These are phyloP conservation scores for Sarcophaga caerulescens DNA, from an alignment of 2,888 invertebrate species.

Conservation along the genomic window DNA sequence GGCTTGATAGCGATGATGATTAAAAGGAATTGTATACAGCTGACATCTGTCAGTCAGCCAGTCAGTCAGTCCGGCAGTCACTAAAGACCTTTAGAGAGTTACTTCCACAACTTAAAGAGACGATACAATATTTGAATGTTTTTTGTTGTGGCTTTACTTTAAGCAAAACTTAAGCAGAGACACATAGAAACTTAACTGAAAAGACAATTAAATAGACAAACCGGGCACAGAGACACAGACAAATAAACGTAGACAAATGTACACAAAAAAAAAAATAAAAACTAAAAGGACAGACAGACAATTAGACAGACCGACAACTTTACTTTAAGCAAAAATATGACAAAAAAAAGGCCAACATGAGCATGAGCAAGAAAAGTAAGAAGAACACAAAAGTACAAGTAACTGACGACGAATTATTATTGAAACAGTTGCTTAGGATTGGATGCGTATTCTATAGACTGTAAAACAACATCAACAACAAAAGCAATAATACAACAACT, in stretches of 20 bases:
- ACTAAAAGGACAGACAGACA: not conserved
- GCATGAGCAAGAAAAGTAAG: not conserved
- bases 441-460: conserved; percentile 65
- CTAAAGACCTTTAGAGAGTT: no score
- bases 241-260: conserved; percentile 28
- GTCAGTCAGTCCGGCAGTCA: conserved; percentile 22
- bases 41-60: conserved; percentile 1
- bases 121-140: not conserved
- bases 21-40: conserved; percentile 19
- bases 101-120: not conserved
- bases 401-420: conserved; percentile 40
- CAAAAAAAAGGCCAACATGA: not conserved
- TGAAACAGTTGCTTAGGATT: conserved; percentile 63
- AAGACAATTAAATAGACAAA: conserved; percentile 57
- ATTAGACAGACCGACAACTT: conserved; percentile 20
- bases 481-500: conserved; percentile 20
- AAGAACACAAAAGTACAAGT: conserved; percentile 9
- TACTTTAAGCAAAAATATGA: conserved; percentile 5
- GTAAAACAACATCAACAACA: conserved; percentile 18
- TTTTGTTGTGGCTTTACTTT: conserved; percentile 6
- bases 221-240: not conserved
- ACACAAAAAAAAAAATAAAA: conserved; percentile 2
- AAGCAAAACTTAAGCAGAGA: conserved; percentile 23
- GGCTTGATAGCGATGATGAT: not conserved
- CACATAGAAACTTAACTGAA: conserved; percentile 25